phyloP scores from a whole-genome alignment of 2,888 invertebrate genomes.

The Melanargia galathea region DNA sequence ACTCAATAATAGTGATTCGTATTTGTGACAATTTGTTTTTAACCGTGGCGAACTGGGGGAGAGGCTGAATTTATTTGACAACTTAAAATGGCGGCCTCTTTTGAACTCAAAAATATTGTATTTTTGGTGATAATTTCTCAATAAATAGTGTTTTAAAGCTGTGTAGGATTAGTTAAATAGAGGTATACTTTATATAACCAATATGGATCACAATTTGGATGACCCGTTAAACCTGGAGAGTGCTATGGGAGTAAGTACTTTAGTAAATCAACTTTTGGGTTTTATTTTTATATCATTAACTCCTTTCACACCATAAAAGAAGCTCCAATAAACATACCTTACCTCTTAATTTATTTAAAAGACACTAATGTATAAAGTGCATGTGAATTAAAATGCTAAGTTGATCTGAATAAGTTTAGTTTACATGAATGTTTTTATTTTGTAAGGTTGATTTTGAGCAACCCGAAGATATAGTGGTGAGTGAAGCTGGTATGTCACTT shows the following conservation, averaged over 20 bases:
- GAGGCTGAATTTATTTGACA: slow-evolving; percentile 67
- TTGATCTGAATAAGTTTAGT: not conserved
- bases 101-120: slow-evolving; percentile 67
- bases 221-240: slow-evolving; percentile 69
- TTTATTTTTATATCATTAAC: slow-evolving; percentile 15
- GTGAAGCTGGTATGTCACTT: slow-evolving; percentile 61
- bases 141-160: slow-evolving; percentile 24
- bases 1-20: slow-evolving; percentile 41
- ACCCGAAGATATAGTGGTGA: slow-evolving; percentile 58
- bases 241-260: slow-evolving; percentile 66
- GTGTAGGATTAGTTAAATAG: slow-evolving; percentile 21
- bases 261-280: not conserved
- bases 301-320: not conserved
- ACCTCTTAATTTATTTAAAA: not conserved
- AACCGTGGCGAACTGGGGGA: slow-evolving; percentile 73
- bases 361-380: not conserved
- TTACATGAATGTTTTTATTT: slow-evolving; percentile 18
- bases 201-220: slow-evolving; percentile 75
- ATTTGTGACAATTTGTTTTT: slow-evolving; percentile 68
- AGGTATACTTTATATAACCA: slow-evolving; percentile 27
- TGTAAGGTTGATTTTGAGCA: slow-evolving; percentile 72
- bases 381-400: not conserved
- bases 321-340: not conserved
- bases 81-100: slow-evolving; percentile 81
- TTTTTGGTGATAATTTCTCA: slow-evolving; percentile 42